A percentile compares a stretch with the other conserved stretches of the same genome.
Evolutionary conservation across 2,113 vertebrate species (phyloP).

Genomic region (Seriola aureovittata): DNA sequence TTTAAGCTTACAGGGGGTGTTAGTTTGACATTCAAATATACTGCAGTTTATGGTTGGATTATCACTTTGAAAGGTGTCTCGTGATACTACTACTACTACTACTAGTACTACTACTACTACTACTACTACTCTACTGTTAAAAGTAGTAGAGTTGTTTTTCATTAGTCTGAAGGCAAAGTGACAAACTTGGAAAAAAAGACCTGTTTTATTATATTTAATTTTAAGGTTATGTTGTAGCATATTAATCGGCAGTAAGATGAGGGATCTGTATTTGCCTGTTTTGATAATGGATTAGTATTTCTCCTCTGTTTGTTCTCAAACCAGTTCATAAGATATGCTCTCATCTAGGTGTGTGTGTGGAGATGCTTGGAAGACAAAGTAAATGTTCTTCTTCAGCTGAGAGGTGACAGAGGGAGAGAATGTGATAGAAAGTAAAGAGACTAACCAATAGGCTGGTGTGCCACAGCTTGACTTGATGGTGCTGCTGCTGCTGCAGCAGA

Average conservation of each 20-base stretch:
- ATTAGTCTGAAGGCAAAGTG: background rate
- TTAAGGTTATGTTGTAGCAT: background rate
- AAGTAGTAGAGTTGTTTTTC: background rate
- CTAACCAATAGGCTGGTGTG: constrained; percentile 32
- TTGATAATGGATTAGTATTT: constrained; percentile 5
- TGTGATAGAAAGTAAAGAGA: constrained; percentile 49
- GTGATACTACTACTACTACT: no score
- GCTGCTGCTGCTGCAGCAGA: constrained; percentile 44
- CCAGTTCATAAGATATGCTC: constrained; percentile 23
- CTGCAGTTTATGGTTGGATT: background rate
- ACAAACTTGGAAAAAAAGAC: background rate
- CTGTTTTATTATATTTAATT: background rate
- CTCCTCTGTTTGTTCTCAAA: constrained; percentile 55
- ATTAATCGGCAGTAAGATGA: background rate
- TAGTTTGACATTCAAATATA: background rate
- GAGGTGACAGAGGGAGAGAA: constrained; percentile 26
- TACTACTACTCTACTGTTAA: background rate
- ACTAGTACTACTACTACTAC: no score
- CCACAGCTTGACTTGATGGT: constrained; percentile 47
- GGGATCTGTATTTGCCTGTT: constrained; percentile 1
- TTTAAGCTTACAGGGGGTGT: background rate
- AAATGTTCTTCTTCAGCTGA: constrained; percentile 18
- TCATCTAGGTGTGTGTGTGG: constrained; percentile 11
- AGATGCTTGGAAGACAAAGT: constrained; percentile 26
- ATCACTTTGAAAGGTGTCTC: background rate